These are phyloP conservation scores for Clusia tigrina DNA, from an alignment of 2,888 invertebrate species.

Conservation along the genomic window DNA sequence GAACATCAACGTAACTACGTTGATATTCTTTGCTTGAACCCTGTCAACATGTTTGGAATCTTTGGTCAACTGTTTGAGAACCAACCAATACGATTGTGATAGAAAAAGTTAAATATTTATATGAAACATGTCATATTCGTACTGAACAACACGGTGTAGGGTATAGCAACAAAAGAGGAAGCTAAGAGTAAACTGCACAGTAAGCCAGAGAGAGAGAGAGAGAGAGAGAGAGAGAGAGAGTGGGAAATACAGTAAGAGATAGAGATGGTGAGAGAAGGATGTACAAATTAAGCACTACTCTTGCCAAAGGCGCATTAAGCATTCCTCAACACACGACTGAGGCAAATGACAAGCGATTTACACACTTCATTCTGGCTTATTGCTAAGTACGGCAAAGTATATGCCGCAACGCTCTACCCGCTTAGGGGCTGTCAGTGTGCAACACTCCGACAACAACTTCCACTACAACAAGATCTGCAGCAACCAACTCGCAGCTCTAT, in stretches of 20 bases:
- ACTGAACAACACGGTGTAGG: background rate
- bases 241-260: background rate
- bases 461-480: constrained; percentile 12
- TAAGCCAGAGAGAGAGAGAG: background rate
- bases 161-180: background rate
- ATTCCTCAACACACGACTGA: constrained; percentile 7
- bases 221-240: background rate
- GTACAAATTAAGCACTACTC: background rate
- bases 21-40: no score
- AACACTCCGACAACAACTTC: constrained; percentile 14
- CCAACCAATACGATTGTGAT: no score
- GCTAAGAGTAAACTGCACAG: background rate
- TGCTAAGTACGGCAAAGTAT: background rate
- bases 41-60: no score
- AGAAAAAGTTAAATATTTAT: no score
- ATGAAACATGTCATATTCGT: background rate
- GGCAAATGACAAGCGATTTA: constrained; percentile 9
- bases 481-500: background rate
- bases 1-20: no score
- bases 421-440: constrained; percentile 7
- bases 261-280: background rate
- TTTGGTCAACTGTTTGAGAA: no score
- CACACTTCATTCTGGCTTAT: background rate
- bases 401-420: background rate
- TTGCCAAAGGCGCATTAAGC: constrained; percentile 4